Evolutionary conservation across 2,113 vertebrate species (phyloP).

Genomic region (Brienomyrus longianalis): DNA sequence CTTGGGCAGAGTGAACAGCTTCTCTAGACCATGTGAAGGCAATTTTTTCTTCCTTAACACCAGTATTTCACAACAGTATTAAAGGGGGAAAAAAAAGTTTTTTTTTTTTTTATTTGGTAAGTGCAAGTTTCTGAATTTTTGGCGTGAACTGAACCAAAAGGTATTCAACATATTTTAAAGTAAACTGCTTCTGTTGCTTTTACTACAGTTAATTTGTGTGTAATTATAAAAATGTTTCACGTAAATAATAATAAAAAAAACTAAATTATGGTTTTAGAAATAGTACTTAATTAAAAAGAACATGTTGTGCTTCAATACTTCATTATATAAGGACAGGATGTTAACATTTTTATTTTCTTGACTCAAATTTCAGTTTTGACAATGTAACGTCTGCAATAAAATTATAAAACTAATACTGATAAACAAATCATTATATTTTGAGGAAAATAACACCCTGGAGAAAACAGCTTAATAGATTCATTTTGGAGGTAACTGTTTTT

Average conservation of each 20-base stretch:
- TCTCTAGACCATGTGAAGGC: not conserved
- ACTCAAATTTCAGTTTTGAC: not conserved
- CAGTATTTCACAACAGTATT: not conserved
- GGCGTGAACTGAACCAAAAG: not conserved
- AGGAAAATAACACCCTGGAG: not conserved
- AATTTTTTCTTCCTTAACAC: conserved; percentile 14
- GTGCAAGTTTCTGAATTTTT: not conserved
- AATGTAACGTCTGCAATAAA: not conserved
- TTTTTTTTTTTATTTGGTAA: conserved; percentile 34
- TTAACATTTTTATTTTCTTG: not conserved
- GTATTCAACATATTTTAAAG: not conserved
- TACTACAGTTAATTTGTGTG: not conserved
- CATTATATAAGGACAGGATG: not conserved
- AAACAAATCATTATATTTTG: not conserved
- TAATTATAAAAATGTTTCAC: not conserved
- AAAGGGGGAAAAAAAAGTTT: not conserved
- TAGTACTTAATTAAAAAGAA: not conserved
- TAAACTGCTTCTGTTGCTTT: not conserved
- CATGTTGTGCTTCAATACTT: not conserved
- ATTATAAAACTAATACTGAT: not conserved
- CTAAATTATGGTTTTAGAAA: not conserved
- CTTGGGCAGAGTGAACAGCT: not conserved
- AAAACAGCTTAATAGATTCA: not conserved
- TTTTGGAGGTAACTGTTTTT: not conserved
- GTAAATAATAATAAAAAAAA: not conserved